Evolutionary conservation across 2,888 invertebrate genomes (phyloP).

Genomic region (Drosophila birchii): DNA sequence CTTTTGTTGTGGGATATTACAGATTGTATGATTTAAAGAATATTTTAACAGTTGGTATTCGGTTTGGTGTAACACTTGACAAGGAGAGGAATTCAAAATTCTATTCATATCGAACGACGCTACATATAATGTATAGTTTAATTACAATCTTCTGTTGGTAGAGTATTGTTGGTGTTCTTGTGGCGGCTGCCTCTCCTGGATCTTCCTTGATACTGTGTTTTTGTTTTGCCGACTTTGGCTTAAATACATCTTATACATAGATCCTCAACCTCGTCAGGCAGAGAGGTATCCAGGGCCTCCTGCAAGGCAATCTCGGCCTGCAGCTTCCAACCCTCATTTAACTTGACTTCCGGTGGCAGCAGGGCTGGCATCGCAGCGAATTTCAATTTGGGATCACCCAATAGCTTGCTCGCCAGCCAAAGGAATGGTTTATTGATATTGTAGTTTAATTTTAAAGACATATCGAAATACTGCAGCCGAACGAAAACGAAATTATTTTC

Average conservation of each 20-base stretch:
- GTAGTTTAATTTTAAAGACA: background rate
- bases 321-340: background rate
- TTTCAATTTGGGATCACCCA: background rate
- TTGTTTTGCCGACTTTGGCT: too few relatives aligned
- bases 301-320: background rate
- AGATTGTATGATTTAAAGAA: background rate
- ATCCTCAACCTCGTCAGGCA: conserved; percentile 82
- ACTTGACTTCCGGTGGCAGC: background rate
- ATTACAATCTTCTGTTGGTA: background rate
- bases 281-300: background rate
- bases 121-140: background rate
- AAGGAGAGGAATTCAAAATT: conserved; percentile 9
- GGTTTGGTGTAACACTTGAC: conserved; percentile 5
- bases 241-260: background rate
- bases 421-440: background rate
- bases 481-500: background rate
- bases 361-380: background rate
- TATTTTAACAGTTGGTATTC: conserved; percentile 8
- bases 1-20: background rate
- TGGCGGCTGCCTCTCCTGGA: background rate
- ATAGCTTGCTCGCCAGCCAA: background rate
- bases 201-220: background rate
- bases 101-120: conserved; percentile 1
- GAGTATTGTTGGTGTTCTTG: background rate
- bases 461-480: conserved; percentile 88